phyloP scores from a whole-genome alignment of 2,888 invertebrate species.

The Amiota mariae region DNA sequence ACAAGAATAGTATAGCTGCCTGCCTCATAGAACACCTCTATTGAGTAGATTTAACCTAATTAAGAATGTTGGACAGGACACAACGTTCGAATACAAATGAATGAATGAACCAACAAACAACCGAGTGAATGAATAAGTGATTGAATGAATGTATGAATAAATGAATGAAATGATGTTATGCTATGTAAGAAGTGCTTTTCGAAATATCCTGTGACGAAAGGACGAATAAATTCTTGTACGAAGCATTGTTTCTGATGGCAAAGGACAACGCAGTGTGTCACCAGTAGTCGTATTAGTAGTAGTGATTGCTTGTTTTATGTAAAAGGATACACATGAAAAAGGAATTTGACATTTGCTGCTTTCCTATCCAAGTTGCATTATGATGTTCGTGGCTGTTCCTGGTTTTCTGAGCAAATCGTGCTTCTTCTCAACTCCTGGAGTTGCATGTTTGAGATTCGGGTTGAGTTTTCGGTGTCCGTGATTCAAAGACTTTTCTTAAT shows the following conservation, averaged over 20 bases:
- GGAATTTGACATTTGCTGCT: constrained; percentile 23
- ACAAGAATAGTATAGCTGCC: background rate
- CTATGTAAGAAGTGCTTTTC: constrained; percentile 2
- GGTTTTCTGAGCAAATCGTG: constrained; percentile 3
- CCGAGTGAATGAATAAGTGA: no score
- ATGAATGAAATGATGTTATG: background rate
- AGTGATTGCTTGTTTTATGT: constrained; percentile 6
- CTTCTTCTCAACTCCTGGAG: background rate
- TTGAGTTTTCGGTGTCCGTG: no score
- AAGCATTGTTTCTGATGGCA: no score
- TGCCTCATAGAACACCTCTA: constrained; percentile 7
- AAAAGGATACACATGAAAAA: constrained; percentile 48
- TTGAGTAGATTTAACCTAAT: constrained; percentile 71
- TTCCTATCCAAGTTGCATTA: constrained; percentile 18
- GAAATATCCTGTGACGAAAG: background rate
- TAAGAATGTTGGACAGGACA: constrained; percentile 72
- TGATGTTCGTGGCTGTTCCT: constrained; percentile 42
- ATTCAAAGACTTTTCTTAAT: constrained; percentile 62
- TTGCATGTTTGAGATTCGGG: background rate
- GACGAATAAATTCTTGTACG: no score
- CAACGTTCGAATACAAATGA: constrained; percentile 70
- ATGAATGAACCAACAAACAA: constrained; percentile 20
- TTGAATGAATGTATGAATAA: no score
- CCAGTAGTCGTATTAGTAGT: background rate
- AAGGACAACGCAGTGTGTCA: no score